These are phyloP conservation scores for Xestia rhomboidea DNA, from an alignment of 2,888 invertebrate species.

Conservation along the genomic window DNA sequence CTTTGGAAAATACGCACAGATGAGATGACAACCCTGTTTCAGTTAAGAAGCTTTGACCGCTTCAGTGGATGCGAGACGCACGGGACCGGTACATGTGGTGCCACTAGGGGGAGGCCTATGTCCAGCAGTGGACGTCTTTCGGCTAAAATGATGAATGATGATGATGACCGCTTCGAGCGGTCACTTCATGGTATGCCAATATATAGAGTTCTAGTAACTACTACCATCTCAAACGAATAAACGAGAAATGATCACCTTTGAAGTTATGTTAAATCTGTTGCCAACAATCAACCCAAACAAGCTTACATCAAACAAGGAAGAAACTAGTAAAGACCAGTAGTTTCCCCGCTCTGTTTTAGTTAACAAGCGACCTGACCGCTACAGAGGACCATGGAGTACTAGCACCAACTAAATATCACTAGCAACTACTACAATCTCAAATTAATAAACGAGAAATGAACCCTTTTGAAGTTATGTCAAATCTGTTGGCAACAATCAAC, in stretches of 20 bases:
- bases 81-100: too few relatives aligned
- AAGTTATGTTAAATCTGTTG: not conserved
- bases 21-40: not conserved
- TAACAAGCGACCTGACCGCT: slow-evolving; percentile 32
- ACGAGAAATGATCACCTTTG: not conserved
- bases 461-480: not conserved
- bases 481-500: not conserved
- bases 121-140: too few relatives aligned
- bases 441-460: not conserved
- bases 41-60: too few relatives aligned
- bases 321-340: slow-evolving; percentile 23
- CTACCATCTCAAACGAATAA: not conserved
- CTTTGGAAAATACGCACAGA: not conserved
- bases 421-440: not conserved
- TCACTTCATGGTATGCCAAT: too few relatives aligned
- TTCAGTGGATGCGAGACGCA: not conserved
- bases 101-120: too few relatives aligned
- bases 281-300: not conserved
- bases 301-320: not conserved
- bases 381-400: slow-evolving; percentile 31
- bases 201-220: too few relatives aligned
- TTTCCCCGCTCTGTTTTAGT: slow-evolving; percentile 28
- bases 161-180: too few relatives aligned
- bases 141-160: too few relatives aligned
- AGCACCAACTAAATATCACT: not conserved